These are phyloP conservation scores for Balearica regulorum DNA, from an alignment of 2,797 vertebrate species.

Conservation along the genomic window DNA sequence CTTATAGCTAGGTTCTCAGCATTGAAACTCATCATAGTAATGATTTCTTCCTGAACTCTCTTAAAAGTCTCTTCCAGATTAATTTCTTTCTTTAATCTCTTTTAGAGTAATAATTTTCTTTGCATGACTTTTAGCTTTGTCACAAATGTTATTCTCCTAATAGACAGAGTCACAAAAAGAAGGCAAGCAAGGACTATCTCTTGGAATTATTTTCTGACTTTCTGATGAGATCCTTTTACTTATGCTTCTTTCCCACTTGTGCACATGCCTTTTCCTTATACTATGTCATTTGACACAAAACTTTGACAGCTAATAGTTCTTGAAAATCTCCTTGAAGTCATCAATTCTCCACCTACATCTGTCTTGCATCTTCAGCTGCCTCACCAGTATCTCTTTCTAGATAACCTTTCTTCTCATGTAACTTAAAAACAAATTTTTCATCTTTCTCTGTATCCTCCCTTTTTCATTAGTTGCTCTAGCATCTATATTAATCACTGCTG, in stretches of 20 bases:
- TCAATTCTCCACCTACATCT: not conserved
- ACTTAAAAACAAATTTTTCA: not conserved
- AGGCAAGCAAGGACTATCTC: not conserved
- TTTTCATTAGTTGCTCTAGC: not conserved
- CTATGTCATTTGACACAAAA: not conserved
- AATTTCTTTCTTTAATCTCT: not conserved
- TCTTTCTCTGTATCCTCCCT: not conserved
- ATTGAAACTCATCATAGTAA: not conserved
- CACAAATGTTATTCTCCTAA: not conserved
- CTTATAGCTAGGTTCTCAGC: not conserved
- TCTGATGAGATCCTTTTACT: not conserved
- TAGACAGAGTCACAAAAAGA: not conserved
- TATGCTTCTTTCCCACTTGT: not conserved
- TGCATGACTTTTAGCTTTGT: not conserved
- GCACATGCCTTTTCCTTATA: not conserved
- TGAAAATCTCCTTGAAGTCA: not conserved
- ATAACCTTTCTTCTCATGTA: not conserved
- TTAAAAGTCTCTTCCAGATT: not conserved
- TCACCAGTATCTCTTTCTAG: not conserved
- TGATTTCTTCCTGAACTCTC: not conserved
- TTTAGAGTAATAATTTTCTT: not conserved
- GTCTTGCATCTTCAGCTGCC: not conserved
- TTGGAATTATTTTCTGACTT: not conserved
- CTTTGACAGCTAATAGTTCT: not conserved
- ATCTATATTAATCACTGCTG: not conserved